Conservation (phyloP, 2,888 invertebrate genomes). For the Nineta flava region DNA sequence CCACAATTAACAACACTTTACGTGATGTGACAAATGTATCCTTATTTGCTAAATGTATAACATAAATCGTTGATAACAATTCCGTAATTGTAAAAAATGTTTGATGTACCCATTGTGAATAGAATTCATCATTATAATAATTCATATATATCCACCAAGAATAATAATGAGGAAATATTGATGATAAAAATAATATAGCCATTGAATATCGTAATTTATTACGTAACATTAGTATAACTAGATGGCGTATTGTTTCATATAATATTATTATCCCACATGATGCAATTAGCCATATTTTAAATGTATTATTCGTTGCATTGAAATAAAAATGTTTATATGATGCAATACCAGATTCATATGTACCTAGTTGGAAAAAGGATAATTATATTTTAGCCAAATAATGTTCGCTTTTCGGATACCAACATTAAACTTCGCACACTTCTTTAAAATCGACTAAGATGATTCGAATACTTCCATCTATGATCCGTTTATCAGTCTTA, state of each 20-base stretch:
- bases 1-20: conserved; percentile 38
- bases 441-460: too few relatives aligned
- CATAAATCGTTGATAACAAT: conserved; percentile 39
- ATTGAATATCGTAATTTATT: conserved; percentile 39
- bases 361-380: conserved; percentile 27
- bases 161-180: conserved; percentile 51
- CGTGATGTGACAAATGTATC: conserved; percentile 34
- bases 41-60: conserved; percentile 37
- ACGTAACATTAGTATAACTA: conserved; percentile 33
- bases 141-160: conserved; percentile 55
- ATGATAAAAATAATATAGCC: conserved; percentile 41
- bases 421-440: background rate
- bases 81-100: conserved; percentile 46
- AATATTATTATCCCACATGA: conserved; percentile 38
- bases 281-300: conserved; percentile 48
- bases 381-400: conserved; percentile 4
- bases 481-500: too few relatives aligned
- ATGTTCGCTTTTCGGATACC: background rate
- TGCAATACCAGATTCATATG: conserved; percentile 51
- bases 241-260: conserved; percentile 43
- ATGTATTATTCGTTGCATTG: conserved; percentile 44
- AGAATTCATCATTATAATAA: conserved; percentile 56
- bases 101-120: conserved; percentile 53
- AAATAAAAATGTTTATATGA: conserved; percentile 56
- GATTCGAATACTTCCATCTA: too few relatives aligned